Evolutionary conservation across 2,797 vertebrate genomes (phyloP), one percentile per base, ranked within the genome.

Genomic region (Hyperoplus immaculatus): DNA sequence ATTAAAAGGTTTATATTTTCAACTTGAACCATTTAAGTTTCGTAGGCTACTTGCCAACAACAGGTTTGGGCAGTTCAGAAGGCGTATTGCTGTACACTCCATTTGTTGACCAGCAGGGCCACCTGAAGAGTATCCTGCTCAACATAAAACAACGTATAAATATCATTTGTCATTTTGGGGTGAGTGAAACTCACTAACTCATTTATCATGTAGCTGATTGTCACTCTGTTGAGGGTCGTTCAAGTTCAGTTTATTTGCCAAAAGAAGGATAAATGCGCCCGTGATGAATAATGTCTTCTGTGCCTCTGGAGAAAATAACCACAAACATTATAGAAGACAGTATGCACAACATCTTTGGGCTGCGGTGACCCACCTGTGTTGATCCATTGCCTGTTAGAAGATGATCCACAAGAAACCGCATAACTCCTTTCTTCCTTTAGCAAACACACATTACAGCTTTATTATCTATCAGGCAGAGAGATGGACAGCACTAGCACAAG

Each of bases 21-120:
- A 51, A 11, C 3, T 46, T 18, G 1, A 43, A 7, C 12, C 10
- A 4, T 41, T 41, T 16, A 9, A 14, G 12, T 55, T 55, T 13
- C 18, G 29, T 38, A 29, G 29, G 29, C 29, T 38, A n/a, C 46
- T 16, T 63, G 16, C 29, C 16, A 65, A 7, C 62, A 39, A 41
- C 47, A 41, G 1, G 16, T 41, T 6, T 18, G 6, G 16, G 15
- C 18, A n/a, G 4, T 57, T 49, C 29, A 16, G 29, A 47, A 4
- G 4, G 8, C 45, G 5, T 57, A 29, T 29, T 3, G 29, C 29
- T 3, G 1, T 65, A 8, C 46, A 8, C 5, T 51, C 10, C 21
- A 45, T 62, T 62, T 62, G 14, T 62, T 46, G 50, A 38, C 15
- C 41, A 38, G 50, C 41, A 63, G 59, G 46, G 69, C 50, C 59